Conservation (phyloP, 2,113 vertebrate species). For the Casuarius casuarius region DNA sequence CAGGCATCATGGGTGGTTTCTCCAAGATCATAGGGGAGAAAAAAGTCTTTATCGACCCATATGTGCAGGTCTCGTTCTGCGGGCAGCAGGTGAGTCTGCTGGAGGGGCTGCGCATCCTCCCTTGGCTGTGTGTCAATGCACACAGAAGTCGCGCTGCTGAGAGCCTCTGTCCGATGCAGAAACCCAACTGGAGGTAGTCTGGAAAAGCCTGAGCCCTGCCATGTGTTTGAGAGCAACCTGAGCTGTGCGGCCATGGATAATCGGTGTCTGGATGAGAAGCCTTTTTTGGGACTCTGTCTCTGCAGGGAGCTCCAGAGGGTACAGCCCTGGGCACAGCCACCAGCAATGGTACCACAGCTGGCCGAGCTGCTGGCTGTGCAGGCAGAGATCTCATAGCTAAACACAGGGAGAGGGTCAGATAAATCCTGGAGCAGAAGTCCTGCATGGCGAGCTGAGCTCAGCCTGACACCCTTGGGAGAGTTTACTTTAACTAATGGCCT, state of each 20-base stretch:
- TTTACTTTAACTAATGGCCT: neutral
- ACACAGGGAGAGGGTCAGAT: neutral
- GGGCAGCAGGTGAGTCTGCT: conserved; percentile 86
- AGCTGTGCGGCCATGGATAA: accelerated
- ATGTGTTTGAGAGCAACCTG: neutral
- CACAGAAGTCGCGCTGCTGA: neutral
- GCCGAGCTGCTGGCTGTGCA: neutral
- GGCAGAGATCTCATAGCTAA: neutral
- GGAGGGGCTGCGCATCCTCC: neutral
- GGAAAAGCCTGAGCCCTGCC: neutral
- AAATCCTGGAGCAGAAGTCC: neutral
- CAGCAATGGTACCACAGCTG: neutral
- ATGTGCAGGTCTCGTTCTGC: conserved; percentile 87
- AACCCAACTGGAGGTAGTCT: neutral
- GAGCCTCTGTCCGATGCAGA: neutral
- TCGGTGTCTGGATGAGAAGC: neutral
- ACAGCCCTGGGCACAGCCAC: neutral
- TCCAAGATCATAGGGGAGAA: conserved; percentile 87
- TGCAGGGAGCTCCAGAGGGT: neutral
- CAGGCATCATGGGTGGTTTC: conserved; percentile 88
- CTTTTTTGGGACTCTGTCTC: neutral
- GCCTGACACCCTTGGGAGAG: neutral
- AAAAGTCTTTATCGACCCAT: conserved; percentile 89
- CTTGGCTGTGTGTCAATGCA: neutral
- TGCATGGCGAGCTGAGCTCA: neutral